phyloP scores from a whole-genome alignment of 2,797 vertebrate species.

The Ctenochaetus hawaiiensis region DNA sequence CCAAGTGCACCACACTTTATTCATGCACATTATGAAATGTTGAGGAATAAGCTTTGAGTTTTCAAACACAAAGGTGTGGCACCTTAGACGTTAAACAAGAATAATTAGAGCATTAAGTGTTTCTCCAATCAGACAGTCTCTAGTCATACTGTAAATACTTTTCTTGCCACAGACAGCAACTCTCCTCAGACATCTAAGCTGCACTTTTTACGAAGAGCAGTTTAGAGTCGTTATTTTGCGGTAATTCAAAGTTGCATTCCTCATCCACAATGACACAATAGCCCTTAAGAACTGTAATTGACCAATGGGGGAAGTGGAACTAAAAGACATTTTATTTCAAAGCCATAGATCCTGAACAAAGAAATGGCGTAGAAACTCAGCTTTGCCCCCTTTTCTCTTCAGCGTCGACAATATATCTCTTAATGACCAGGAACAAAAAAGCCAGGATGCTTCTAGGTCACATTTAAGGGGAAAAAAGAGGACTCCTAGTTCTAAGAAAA shows the following conservation, averaged over 20 bases:
- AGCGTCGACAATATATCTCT: slow-evolving; percentile 72
- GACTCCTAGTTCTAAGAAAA: slow-evolving; percentile 69
- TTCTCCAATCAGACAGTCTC: slow-evolving; percentile 67
- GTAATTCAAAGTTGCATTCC: slow-evolving; percentile 79
- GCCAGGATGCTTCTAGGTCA: slow-evolving; percentile 77
- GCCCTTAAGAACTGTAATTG: slow-evolving; percentile 73
- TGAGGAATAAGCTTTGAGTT: slow-evolving; percentile 43
- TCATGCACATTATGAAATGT: slow-evolving; percentile 52
- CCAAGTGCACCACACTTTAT: slow-evolving; percentile 37
- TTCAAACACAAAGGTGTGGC: slow-evolving; percentile 52
- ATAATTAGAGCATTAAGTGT: slow-evolving; percentile 71
- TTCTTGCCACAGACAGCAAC: slow-evolving; percentile 53
- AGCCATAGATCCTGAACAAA: slow-evolving; percentile 75
- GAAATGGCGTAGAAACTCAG: slow-evolving; percentile 64
- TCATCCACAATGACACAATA: slow-evolving; percentile 64
- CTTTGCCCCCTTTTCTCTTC: slow-evolving; percentile 68
- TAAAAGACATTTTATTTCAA: slow-evolving; percentile 77
- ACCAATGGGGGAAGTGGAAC: slow-evolving; percentile 73
- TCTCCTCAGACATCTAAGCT: slow-evolving; percentile 67
- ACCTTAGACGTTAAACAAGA: slow-evolving; percentile 62
- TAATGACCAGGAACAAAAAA: slow-evolving; percentile 82
- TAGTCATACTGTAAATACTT: slow-evolving; percentile 62
- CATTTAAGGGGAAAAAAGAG: slow-evolving; percentile 64
- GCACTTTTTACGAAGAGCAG: slow-evolving; percentile 51
- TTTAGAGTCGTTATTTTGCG: slow-evolving; percentile 74